Evolutionary conservation across 2,797 vertebrate genomes (phyloP), one percentile per base, ranked within the genome.

Genomic region (Leptoclinus maculatus): DNA sequence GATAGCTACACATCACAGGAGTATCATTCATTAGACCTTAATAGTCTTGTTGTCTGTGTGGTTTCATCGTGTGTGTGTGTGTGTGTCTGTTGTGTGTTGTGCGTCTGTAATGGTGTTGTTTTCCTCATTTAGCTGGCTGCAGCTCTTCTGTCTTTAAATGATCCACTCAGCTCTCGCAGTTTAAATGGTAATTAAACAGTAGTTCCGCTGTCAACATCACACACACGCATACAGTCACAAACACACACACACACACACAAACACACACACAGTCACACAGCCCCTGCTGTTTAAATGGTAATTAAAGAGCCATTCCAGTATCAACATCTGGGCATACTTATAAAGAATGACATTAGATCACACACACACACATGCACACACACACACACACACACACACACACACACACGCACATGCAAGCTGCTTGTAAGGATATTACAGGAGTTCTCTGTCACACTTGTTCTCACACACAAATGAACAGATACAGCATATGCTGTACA

Each of bases 171-270:
- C 96, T 97, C 97, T 95, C 95, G 94, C 97, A 96, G 97, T 98
- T 98, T 97, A 96, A 96, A 97, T 97, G 97, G 96, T 98, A 97
- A 99, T 99, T 99, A 98, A 98, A 96, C 96, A 95, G 96, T 95
- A 95, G 94, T 97, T 97, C 96, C 89, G 92, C 96, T 96, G 96
- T 97, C 96, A 97, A 96, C 96, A 97, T 97, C 96, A 78, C 76
- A 84, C 71, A 84, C 83, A 71, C 70, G 49, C 62, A 69, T 49
- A 75, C 51, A 65, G 51, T 17, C 45, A 39, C 58, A 43, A 76
- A 78, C 70, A 80, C 66, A 78, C 66, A 57, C 66, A 78, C 70
- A 80, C 66, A 78, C 66, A 57, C 66, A 63, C 70, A 47, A 45
- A 63, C 73, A 56, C 36, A 47, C 57, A 38, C n/a, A 27, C 39